Evolutionary conservation across 37 sponge, comb jelly and placozoan genomes (phyloP), one percentile per base, ranked within the genome.

Genomic region (Tethya wilhelma): DNA sequence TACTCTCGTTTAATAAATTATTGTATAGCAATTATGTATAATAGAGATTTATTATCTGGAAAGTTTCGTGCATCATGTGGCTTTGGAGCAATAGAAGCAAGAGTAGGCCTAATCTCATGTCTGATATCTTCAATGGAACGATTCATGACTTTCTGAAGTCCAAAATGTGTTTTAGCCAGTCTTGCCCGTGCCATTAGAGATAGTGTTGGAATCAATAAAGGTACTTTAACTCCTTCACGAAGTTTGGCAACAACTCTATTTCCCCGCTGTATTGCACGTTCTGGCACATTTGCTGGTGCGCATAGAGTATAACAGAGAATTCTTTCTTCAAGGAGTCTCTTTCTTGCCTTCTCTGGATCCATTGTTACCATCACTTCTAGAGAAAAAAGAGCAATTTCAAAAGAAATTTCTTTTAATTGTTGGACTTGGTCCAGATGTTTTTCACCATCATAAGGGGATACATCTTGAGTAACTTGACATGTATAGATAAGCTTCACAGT

Each of bases 91-190:
- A n/a, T 7, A 25, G 7, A 20, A 31, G 36, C 19, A 37, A 38
- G 67, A 6, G 67, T 34, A 6, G 73, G 73, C 29, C 11, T 34
- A 30, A 74, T 39, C 53, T 74, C 60, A 26, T 5, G 7, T 31
- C 41, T 28, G 4, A 76, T 1, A 31, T 62, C 64, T 0, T 62
- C 77, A 7, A 44, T 64, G 0, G 44, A 42, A 23, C 43, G 34
- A 39, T 40, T 31, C 64, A 76, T 39, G 30, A 69, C 59, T 22
- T 59, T 69, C 56, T 80, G 41, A 49, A 80, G 37, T 29, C 67
- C 80, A 41, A 80, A 53, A 57, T 80, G 38, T n/a, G 25, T 55
- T 34, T 31, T 44, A 6, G 70, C 80, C 57, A 80, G 39, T 28
- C 55, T 55, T 26, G 80, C 69, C 31, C 70, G 38, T 2, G 69